Evolutionary conservation across 2,113 vertebrate species (phyloP).

Genomic region (Empidonax traillii): DNA sequence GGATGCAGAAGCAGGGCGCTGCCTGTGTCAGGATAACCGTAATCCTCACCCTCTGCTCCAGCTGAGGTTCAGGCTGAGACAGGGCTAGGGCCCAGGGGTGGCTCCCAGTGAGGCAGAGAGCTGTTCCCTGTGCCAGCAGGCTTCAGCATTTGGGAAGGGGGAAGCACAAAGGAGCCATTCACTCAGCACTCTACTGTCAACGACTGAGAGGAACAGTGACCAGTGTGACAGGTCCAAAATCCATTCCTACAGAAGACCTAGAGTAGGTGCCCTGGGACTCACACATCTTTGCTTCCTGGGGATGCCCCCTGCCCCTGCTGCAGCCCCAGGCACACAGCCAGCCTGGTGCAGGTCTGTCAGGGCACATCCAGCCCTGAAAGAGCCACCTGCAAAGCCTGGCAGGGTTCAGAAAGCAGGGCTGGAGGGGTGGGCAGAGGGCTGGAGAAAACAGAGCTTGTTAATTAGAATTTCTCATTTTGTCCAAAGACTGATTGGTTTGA

Average conservation of each 20-base stretch:
- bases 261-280: not conserved
- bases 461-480: not conserved
- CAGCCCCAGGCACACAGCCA: not conserved
- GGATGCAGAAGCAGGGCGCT: not conserved
- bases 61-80: not conserved
- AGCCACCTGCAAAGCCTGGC: not conserved
- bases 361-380: not conserved
- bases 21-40: not conserved
- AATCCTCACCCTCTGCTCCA: not conserved
- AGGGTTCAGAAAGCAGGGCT: not conserved
- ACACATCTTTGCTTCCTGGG: not conserved
- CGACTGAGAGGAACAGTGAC: not conserved
- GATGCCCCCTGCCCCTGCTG: not conserved
- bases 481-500: not conserved
- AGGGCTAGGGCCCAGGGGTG: not conserved
- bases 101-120: not conserved
- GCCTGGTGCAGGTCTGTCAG: not conserved
- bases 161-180: not conserved
- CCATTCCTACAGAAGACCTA: not conserved
- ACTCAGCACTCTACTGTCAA: not conserved
- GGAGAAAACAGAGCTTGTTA: not conserved
- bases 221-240: not conserved
- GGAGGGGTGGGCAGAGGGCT: not conserved
- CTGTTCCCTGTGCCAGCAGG: not conserved
- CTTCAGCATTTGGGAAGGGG: not conserved